Conservation (phyloP, 2,797 vertebrate genomes). For the Otolemur crassicaudatus region DNA sequence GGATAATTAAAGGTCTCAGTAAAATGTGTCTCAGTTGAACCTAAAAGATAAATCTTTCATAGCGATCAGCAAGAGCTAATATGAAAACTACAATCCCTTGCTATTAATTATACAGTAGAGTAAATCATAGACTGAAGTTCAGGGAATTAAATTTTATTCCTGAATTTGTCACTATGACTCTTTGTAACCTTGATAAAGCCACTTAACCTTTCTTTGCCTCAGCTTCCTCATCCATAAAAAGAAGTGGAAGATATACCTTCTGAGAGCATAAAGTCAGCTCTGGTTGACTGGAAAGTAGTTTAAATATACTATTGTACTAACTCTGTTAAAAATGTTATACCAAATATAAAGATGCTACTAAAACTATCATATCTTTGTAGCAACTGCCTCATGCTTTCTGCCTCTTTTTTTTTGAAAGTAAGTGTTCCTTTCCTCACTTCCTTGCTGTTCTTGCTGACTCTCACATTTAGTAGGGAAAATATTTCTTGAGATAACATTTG, state of each 20-base stretch:
- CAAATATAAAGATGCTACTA: conserved; percentile 44
- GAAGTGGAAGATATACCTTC: conserved; percentile 42
- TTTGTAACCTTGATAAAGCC: conserved; percentile 74
- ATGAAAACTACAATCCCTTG: conserved; percentile 66
- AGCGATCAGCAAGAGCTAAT: conserved; percentile 63
- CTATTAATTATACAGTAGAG: conserved; percentile 76
- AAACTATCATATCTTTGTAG: conserved; percentile 34
- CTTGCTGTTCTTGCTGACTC: neutral
- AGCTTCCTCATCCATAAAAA: conserved; percentile 69
- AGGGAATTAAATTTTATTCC: conserved; percentile 77
- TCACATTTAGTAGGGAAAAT: neutral
- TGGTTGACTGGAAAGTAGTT: conserved; percentile 61
- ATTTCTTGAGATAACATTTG: conserved; percentile 28
- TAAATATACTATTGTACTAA: conserved; percentile 71
- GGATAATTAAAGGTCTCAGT: conserved; percentile 71
- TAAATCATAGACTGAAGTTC: conserved; percentile 73
- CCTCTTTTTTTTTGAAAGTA: conserved; percentile 1
- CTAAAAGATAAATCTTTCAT: conserved; percentile 75
- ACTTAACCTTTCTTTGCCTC: conserved; percentile 73
- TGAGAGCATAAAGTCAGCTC: conserved; percentile 59
- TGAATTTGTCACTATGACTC: conserved; percentile 69
- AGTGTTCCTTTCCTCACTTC: neutral
- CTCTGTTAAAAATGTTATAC: conserved; percentile 57
- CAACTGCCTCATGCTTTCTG: neutral
- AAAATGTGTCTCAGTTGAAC: conserved; percentile 72